Evolutionary conservation across 2,797 vertebrate genomes (phyloP).

Genomic region (Chrosomus eos): DNA sequence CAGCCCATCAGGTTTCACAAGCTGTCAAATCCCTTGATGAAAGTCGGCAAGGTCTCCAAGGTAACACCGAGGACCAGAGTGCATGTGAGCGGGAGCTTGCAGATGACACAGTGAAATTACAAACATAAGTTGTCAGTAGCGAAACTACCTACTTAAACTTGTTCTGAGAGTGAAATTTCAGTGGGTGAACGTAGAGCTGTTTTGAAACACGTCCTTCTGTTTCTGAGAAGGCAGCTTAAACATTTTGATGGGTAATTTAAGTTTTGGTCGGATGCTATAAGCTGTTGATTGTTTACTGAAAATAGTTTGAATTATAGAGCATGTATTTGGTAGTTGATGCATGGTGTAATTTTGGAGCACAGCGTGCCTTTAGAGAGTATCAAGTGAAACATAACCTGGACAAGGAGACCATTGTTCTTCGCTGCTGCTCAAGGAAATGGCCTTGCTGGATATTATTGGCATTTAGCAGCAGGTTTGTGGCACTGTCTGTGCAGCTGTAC

Average conservation of each 20-base stretch:
- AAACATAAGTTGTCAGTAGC: neutral
- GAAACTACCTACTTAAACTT: conserved; percentile 18
- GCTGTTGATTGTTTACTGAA: neutral
- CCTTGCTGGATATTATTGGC: conserved; percentile 63
- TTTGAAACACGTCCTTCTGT: neutral
- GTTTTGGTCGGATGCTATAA: neutral
- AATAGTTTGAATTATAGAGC: neutral
- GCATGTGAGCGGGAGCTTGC: neutral
- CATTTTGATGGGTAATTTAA: neutral
- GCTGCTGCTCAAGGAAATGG: conserved; percentile 73
- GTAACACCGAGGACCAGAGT: conserved; percentile 62
- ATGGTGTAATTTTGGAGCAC: conserved; percentile 23
- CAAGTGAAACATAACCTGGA: conserved; percentile 61
- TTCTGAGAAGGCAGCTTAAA: conserved; percentile 7
- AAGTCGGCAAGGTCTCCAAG: conserved; percentile 59
- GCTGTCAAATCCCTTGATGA: conserved; percentile 68
- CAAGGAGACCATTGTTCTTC: conserved; percentile 78
- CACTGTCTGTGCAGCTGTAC: conserved; percentile 56
- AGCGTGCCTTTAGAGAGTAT: conserved; percentile 44
- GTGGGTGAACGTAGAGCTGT: neutral
- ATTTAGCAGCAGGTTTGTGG: conserved; percentile 64
- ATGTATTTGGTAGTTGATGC: neutral
- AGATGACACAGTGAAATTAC: neutral
- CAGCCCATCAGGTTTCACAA: conserved; percentile 74
- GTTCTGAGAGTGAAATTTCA: conserved; percentile 30